Conservation (phyloP, 2,888 invertebrate species). For the Metopia argyrocephala region DNA sequence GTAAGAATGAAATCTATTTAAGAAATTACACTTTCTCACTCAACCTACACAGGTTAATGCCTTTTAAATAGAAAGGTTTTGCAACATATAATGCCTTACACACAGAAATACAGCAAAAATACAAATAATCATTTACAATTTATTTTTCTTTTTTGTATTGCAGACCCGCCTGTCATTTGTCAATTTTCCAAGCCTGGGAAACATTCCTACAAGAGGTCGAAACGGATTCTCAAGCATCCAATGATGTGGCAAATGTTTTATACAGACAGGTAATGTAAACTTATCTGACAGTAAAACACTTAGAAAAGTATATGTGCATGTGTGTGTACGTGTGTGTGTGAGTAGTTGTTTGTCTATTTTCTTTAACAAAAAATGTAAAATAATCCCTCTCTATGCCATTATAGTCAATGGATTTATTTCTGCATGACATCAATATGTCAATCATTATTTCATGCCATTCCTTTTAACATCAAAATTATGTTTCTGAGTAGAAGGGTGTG, state of each 20-base stretch:
- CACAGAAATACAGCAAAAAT: too few species aligned
- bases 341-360: neutral
- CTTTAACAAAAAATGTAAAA: neutral
- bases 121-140: conserved; percentile 9
- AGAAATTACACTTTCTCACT: neutral
- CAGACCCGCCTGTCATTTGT: conserved; percentile 88
- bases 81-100: too few species aligned
- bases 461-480: neutral
- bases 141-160: conserved; percentile 46
- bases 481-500: too few species aligned
- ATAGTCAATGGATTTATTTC: neutral
- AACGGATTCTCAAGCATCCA: conserved; percentile 91
- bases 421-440: conserved; percentile 8
- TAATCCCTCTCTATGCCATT: neutral
- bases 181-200: conserved; percentile 94
- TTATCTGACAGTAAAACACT: neutral
- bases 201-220: conserved; percentile 93
- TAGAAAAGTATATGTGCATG: neutral
- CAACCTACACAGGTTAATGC: too few species aligned
- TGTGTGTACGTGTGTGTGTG: neutral
- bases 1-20: conserved; percentile 79
- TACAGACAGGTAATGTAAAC: conserved; percentile 82
- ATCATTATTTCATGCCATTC: conserved; percentile 14
- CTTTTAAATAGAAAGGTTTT: neutral
- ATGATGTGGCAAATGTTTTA: conserved; percentile 89